Conservation (phyloP, 2,113 vertebrate species). For the Terrapene triunguis region DNA sequence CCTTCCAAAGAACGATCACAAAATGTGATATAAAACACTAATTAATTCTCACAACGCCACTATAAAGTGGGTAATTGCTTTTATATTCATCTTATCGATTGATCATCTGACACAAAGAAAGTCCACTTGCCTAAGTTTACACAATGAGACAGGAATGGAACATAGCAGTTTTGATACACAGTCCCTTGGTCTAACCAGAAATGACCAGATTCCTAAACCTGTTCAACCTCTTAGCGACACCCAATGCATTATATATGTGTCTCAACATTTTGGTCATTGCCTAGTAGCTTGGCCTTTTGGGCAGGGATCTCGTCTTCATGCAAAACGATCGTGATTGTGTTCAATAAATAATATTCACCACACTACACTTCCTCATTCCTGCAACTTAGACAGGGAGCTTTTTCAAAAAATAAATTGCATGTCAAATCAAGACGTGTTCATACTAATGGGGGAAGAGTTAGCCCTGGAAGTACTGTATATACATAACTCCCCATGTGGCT, state of each 20-base stretch:
- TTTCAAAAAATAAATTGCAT: background rate
- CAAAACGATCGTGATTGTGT: background rate
- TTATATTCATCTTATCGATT: background rate
- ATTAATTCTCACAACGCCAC: background rate
- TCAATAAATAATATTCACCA: background rate
- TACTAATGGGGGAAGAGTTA: background rate
- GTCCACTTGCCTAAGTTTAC: background rate
- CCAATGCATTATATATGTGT: background rate
- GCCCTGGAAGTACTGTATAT: background rate
- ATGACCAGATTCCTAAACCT: background rate
- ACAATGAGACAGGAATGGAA: background rate
- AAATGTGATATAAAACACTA: background rate
- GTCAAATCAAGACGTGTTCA: background rate
- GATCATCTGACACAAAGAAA: background rate
- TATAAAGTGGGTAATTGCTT: background rate
- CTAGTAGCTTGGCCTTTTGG: background rate
- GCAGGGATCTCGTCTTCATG: background rate
- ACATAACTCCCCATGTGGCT: conserved; percentile 29
- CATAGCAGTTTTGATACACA: background rate
- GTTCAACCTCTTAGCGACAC: background rate
- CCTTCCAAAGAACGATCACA: conserved; percentile 29
- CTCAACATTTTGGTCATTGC: background rate
- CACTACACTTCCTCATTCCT: background rate
- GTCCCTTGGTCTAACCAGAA: background rate
- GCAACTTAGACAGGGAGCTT: background rate